phyloP scores from a whole-genome alignment of 2,888 invertebrate species.

The Micropterix aruncella region DNA sequence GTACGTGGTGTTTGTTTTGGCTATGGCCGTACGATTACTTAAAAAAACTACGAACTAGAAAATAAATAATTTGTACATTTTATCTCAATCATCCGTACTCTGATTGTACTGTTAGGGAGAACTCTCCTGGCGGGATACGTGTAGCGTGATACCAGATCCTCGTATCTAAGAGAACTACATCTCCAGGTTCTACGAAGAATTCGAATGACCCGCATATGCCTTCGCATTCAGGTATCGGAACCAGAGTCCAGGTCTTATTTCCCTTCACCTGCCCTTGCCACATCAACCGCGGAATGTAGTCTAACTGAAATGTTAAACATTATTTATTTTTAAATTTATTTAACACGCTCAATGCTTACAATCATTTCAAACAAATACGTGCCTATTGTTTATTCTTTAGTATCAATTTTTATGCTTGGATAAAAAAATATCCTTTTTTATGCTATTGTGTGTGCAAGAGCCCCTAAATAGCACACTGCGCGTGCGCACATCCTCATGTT shows the following conservation, averaged over 20 bases:
- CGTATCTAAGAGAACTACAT: conserved; percentile 83
- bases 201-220: conserved; percentile 55
- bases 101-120: conserved; percentile 80
- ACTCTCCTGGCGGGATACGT: conserved; percentile 61
- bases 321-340: background rate
- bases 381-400: no score
- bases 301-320: conserved; percentile 45
- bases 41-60: no score
- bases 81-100: conserved; percentile 77
- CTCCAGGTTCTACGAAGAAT: conserved; percentile 72
- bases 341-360: no score
- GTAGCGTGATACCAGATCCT: conserved; percentile 88
- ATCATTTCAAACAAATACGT: no score
- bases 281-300: conserved; percentile 81
- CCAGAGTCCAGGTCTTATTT: conserved; percentile 70
- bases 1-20: no score
- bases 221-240: conserved; percentile 82
- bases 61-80: no score
- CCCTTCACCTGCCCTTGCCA: conserved; percentile 89
- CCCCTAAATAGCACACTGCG: no score
- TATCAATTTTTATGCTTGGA: no score
- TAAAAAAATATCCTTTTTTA: no score
- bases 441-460: no score
- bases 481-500: no score
- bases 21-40: no score